A percentile compares a stretch with the other conserved stretches of the same genome.
Conservation (phyloP, 2,797 vertebrate genomes). For the Bradypodion pumilum region DNA sequence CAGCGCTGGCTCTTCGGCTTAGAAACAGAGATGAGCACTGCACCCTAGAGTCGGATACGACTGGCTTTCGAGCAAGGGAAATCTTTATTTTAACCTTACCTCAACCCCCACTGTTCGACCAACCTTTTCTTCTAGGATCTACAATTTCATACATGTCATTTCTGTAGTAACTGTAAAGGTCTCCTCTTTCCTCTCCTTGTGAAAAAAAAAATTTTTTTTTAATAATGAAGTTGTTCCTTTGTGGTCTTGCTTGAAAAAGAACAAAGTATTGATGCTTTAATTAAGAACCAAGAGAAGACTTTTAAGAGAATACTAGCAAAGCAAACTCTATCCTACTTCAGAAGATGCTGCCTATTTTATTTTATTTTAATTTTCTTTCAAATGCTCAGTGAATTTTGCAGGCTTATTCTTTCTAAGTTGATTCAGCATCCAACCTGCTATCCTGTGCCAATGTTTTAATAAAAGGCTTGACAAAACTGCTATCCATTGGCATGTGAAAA, state of each 20-base stretch:
- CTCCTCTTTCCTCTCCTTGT: neutral
- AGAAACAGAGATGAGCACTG: too few species aligned
- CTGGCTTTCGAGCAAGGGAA: too few species aligned
- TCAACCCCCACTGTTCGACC: neutral
- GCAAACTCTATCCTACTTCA: conserved; percentile 52
- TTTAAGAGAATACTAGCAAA: conserved; percentile 53
- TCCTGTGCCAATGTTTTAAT: conserved; percentile 49
- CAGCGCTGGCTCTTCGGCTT: too few species aligned
- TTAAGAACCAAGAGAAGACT: conserved; percentile 48
- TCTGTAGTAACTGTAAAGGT: neutral
- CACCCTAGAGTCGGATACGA: too few species aligned
- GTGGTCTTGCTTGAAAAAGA: conserved; percentile 32
- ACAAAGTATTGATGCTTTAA: conserved; percentile 46
- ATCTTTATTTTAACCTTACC: too few species aligned
- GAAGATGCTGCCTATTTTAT: conserved; percentile 33
- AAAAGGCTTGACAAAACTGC: conserved; percentile 35
- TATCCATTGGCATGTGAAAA: neutral
- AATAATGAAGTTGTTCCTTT: neutral
- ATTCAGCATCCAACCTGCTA: neutral
- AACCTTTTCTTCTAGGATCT: neutral
- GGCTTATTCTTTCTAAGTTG: conserved; percentile 32
- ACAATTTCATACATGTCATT: neutral
- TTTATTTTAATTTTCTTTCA: neutral
- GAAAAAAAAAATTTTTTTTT: neutral
- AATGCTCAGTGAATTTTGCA: conserved; percentile 48